A percentile compares a stretch with the other conserved stretches of the same genome.
phyloP scores from a whole-genome alignment of 2,888 invertebrate genomes.

The Himalopsyche japonica region DNA sequence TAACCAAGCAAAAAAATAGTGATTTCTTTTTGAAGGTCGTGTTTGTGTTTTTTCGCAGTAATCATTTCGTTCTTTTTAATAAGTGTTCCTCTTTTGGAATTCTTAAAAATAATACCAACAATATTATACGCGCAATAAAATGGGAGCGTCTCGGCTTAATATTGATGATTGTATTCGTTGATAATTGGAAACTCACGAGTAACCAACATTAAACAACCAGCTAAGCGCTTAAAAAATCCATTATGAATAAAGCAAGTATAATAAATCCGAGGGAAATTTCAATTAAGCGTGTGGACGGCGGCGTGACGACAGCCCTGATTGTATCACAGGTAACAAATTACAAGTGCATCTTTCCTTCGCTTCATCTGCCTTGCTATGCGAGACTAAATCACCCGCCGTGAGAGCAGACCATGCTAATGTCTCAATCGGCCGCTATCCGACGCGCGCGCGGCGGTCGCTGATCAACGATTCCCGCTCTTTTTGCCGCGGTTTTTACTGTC shows the following conservation, averaged over 20 bases:
- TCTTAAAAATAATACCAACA: no score
- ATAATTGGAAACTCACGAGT: no score
- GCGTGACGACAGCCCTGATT: not conserved
- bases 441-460: conserved; percentile 1
- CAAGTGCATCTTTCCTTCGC: not conserved
- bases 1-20: no score
- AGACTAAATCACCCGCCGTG: not conserved
- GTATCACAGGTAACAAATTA: conserved; percentile 1
- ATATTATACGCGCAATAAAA: no score
- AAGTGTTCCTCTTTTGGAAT: no score
- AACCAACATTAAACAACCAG: not conserved
- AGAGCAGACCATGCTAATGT: not conserved
- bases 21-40: no score
- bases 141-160: no score
- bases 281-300: not conserved
- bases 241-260: not conserved
- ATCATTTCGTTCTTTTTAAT: no score
- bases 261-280: not conserved
- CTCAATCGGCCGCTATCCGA: not conserved
- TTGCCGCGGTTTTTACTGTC: not conserved
- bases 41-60: no score
- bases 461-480: not conserved
- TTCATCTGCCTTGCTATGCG: not conserved
- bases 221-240: not conserved
- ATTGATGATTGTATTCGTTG: no score